A percentile compares a stretch with the other conserved stretches of the same genome.
phyloP scores from a whole-genome alignment of 1,140 invertebrate genomes.

The Caenorhabditis remanei region DNA sequence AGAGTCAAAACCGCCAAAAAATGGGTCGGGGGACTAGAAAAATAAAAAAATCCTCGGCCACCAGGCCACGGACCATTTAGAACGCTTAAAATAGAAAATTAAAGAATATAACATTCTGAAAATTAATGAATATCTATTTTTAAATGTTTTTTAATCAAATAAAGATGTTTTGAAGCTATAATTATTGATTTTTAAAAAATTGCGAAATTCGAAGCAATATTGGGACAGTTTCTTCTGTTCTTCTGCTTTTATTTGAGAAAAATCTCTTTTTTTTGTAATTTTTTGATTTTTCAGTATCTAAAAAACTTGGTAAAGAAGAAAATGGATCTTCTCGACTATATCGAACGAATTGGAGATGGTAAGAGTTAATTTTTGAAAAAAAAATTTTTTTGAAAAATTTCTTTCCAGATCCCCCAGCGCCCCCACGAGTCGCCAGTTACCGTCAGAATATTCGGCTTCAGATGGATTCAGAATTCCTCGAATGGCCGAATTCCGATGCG shows the following conservation, averaged over 20 bases:
- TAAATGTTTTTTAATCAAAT: neutral
- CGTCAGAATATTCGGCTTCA: neutral
- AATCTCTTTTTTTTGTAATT: neutral
- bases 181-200: slow-evolving; percentile 23
- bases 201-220: slow-evolving; percentile 23
- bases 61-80: neutral
- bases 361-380: neutral
- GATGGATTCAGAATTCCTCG: neutral
- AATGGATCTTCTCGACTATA: slow-evolving; percentile 46
- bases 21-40: too few species aligned
- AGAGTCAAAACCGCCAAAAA: too few species aligned
- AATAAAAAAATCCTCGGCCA: neutral
- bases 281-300: neutral
- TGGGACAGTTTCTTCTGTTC: neutral
- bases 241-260: too few species aligned
- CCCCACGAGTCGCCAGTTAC: neutral
- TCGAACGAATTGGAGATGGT: slow-evolving; percentile 43
- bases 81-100: neutral
- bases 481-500: slow-evolving; percentile 39
- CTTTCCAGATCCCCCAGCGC: neutral
- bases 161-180: neutral
- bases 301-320: neutral
- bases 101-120: neutral
- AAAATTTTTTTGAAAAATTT: neutral
- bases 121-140: neutral